Evolutionary conservation across 2,797 vertebrate genomes (phyloP).

Genomic region (Phoeniculus purpureus): DNA sequence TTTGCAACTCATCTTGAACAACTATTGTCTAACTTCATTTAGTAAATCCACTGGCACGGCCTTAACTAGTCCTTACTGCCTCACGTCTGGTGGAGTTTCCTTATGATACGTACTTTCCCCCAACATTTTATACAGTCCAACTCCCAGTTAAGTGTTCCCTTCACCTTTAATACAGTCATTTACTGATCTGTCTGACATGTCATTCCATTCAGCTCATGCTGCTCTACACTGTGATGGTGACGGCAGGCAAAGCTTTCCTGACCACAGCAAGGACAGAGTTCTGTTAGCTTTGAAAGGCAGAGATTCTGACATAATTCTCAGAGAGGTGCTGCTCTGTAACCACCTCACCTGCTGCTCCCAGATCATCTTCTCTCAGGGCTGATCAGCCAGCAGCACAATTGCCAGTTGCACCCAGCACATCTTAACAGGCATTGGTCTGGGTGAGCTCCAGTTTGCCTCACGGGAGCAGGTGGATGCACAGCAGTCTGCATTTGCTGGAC

Average conservation of each 20-base stretch:
- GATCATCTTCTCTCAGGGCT: background rate
- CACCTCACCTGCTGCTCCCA: background rate
- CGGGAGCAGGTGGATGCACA: background rate
- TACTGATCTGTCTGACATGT: background rate
- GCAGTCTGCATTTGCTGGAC: background rate
- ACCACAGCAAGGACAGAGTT: background rate
- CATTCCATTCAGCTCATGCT: background rate
- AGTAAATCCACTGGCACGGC: background rate
- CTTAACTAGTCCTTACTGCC: background rate
- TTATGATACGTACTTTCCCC: background rate
- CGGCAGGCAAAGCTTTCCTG: background rate
- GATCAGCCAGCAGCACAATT: background rate
- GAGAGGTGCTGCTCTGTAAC: background rate
- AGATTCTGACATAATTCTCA: background rate
- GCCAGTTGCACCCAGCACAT: background rate
- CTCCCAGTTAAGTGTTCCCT: background rate
- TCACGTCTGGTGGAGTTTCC: background rate
- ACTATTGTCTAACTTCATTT: background rate
- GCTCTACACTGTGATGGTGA: background rate
- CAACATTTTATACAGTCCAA: background rate
- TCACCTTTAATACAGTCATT: background rate
- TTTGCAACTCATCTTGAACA: background rate
- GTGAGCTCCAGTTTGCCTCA: background rate
- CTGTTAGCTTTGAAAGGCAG: background rate
- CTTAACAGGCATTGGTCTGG: accelerated